Conservation (phyloP, 2,797 vertebrate species). For the Pipistrellus pipistrellus region DNA sequence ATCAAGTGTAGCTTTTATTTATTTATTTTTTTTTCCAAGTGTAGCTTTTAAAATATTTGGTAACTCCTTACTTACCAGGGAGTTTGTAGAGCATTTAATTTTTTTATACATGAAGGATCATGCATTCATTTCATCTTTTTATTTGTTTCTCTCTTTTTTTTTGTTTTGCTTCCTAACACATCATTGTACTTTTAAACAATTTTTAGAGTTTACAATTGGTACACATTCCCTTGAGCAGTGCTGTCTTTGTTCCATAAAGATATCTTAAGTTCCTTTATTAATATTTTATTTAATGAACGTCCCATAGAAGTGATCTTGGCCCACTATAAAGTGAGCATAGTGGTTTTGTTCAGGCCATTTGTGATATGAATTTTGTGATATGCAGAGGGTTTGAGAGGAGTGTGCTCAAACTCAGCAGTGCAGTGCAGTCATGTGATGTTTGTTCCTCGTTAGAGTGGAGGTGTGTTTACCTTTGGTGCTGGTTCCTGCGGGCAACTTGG, state of each 20-base stretch:
- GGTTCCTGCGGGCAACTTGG: conserved; percentile 93
- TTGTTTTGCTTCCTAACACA: neutral
- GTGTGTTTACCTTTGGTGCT: conserved; percentile 93
- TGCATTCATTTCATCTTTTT: neutral
- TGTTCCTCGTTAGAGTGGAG: conserved; percentile 87
- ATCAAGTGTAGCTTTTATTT: conserved; percentile 32
- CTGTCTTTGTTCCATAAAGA: neutral
- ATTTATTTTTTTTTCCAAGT: too few species aligned
- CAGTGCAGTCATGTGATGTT: neutral
- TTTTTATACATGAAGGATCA: neutral
- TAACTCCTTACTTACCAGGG: neutral
- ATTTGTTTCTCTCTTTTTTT: neutral
- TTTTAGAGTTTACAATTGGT: neutral
- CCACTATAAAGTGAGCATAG: neutral
- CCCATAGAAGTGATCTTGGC: neutral
- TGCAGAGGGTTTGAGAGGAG: neutral
- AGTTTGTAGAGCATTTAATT: conserved; percentile 33
- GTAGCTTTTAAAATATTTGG: conserved; percentile 20
- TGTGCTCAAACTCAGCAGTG: neutral
- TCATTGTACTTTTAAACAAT: neutral
- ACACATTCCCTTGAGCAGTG: neutral
- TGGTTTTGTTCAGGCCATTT: neutral
- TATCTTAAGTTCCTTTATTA: neutral
- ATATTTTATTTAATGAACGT: neutral
- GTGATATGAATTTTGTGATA: neutral